A percentile compares a stretch with the other conserved stretches of the same genome.
Conservation (phyloP, 2,888 invertebrate genomes). For the Lasioglossum calceatum region DNA sequence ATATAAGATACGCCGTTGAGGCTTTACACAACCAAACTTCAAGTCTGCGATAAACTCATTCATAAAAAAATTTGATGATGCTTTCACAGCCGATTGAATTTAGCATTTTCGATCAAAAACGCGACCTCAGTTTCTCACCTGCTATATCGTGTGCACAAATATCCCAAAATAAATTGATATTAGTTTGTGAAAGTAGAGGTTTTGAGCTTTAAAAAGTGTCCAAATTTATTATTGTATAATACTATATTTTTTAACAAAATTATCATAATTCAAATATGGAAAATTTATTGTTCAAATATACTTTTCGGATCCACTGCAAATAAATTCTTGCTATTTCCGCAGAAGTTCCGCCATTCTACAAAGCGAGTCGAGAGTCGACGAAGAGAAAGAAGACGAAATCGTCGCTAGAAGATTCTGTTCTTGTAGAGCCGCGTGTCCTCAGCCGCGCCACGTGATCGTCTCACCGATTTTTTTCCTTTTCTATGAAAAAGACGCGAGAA, state of each 20-base stretch:
- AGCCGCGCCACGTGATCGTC: constrained; percentile 48
- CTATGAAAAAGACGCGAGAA: constrained; percentile 30
- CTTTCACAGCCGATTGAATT: neutral
- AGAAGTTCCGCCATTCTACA: neutral
- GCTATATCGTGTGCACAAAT: neutral
- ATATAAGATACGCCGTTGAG: no score
- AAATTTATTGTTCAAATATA: neutral
- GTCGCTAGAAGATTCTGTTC: constrained; percentile 28
- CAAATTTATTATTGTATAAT: neutral
- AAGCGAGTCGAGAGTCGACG: neutral
- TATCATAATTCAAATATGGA: neutral
- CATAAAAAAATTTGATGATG: no score
- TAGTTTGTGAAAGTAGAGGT: no score
- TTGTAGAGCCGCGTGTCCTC: constrained; percentile 32
- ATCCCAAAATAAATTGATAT: neutral
- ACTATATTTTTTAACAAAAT: neutral
- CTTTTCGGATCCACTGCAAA: neutral
- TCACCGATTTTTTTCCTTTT: neutral
- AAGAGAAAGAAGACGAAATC: constrained; percentile 18
- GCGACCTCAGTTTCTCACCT: neutral
- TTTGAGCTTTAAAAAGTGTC: no score
- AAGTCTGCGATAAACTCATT: no score
- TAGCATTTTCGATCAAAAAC: neutral
- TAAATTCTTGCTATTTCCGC: neutral
- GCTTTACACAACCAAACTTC: no score